Conservation (phyloP, 2,797 vertebrate species). For the Picus viridis region DNA sequence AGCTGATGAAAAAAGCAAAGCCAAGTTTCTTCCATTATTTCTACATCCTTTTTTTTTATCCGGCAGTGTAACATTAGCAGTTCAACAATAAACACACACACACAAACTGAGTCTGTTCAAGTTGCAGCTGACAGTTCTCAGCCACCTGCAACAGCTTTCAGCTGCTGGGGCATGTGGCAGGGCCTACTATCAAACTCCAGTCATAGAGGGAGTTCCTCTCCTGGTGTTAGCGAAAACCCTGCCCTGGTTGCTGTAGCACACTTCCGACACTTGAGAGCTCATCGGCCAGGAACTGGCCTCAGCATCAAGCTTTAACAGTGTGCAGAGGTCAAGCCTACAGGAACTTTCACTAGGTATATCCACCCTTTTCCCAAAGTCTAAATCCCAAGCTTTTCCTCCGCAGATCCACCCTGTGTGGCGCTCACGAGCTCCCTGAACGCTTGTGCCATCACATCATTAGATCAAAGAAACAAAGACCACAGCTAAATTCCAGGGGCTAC, state of each 20-base stretch:
- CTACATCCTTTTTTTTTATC: background rate
- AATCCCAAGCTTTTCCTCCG: background rate
- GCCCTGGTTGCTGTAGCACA: slow-evolving; percentile 83
- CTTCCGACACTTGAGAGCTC: slow-evolving; percentile 82
- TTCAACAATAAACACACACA: background rate
- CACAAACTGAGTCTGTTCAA: background rate
- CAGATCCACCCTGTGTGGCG: background rate
- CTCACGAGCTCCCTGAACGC: background rate
- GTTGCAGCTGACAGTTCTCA: fast-evolving
- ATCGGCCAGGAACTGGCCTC: slow-evolving; percentile 56
- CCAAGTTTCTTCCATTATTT: background rate
- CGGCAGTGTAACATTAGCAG: background rate
- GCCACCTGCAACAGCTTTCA: background rate
- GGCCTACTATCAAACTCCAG: slow-evolving; percentile 89
- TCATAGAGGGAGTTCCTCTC: slow-evolving; percentile 84
- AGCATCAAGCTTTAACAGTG: slow-evolving; percentile 81
- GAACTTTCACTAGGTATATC: background rate
- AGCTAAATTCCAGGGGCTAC: background rate
- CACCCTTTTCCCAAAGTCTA: background rate
- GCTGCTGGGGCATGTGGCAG: slow-evolving; percentile 80
- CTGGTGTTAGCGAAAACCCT: slow-evolving; percentile 87
- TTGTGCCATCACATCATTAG: background rate
- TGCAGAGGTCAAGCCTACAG: slow-evolving; percentile 4
- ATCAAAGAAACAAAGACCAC: background rate
- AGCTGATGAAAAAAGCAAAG: background rate